These are phyloP conservation scores for Pseudonaja textilis DNA, from an alignment of 2,113 vertebrate species.

Conservation along the genomic window DNA sequence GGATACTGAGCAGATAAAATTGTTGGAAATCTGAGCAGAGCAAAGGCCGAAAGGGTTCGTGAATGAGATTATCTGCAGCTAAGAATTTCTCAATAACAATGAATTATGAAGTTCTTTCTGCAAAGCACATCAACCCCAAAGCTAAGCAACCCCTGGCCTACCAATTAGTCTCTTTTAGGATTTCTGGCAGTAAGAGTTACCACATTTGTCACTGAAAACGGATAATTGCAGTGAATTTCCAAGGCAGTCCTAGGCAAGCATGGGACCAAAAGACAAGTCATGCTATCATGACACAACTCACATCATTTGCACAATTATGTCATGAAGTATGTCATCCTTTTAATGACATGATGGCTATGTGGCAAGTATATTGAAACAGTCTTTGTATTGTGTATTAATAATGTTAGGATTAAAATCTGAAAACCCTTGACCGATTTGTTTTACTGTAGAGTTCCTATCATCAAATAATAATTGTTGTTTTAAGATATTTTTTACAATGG, in stretches of 20 bases:
- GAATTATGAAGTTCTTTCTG: constrained; percentile 3
- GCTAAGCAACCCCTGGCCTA: not conserved
- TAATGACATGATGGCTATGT: not conserved
- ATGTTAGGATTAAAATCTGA: not conserved
- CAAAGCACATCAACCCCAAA: not conserved
- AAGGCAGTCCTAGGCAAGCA: not conserved
- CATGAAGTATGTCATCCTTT: not conserved
- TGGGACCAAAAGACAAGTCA: not conserved
- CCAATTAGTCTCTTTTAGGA: not conserved
- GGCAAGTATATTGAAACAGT: not conserved
- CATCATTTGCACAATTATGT: not conserved
- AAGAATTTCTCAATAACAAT: not conserved
- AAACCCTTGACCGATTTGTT: not conserved
- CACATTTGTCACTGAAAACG: not conserved
- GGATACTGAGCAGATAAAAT: not conserved
- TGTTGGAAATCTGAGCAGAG: not conserved
- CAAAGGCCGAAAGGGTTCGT: not conserved
- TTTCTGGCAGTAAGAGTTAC: not conserved
- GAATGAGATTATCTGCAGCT: not conserved
- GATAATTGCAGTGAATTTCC: not conserved
- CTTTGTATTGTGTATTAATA: not conserved
- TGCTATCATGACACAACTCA: not conserved
- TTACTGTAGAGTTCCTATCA: not conserved
- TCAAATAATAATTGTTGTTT: not conserved
- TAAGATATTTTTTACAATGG: not conserved